These are phyloP conservation scores for Coleophora flavipennella DNA, from an alignment of 2,888 invertebrate species.

Conservation along the genomic window DNA sequence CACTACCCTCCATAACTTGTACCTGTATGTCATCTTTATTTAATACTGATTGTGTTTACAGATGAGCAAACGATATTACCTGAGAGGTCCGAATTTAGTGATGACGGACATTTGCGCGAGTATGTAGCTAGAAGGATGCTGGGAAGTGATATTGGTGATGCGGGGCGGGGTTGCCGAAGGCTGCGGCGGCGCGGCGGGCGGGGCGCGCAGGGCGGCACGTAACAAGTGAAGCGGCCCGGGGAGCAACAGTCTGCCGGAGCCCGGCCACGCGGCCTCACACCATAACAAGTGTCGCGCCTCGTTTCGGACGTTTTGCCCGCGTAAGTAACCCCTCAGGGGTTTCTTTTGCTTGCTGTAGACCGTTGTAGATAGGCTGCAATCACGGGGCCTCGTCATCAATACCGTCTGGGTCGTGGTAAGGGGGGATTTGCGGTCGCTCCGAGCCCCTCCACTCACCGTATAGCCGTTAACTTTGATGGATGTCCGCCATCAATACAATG, in stretches of 20 bases:
- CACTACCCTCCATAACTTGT: too few species aligned
- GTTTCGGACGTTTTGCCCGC: constrained; percentile 35
- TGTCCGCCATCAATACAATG: constrained; percentile 34
- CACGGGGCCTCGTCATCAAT: constrained; percentile 10
- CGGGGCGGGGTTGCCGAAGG: constrained; percentile 46
- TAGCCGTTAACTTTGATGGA: constrained; percentile 33
- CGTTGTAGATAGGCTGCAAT: constrained; percentile 20
- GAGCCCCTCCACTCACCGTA: constrained; percentile 14
- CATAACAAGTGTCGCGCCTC: constrained; percentile 41
- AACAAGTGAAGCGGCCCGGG: constrained; percentile 71
- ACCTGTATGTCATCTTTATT: too few species aligned
- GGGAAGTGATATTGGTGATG: constrained; percentile 59
- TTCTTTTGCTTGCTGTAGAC: constrained; percentile 34
- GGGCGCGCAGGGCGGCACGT: constrained; percentile 41
- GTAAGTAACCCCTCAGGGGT: constrained; percentile 52
- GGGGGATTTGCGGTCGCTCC: constrained; percentile 10
- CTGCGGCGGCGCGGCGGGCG: constrained; percentile 26
- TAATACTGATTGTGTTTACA: background rate
- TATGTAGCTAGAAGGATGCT: constrained; percentile 50
- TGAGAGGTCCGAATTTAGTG: constrained; percentile 19
- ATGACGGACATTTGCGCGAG: constrained; percentile 22
- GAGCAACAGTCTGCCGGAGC: constrained; percentile 73
- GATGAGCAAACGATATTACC: constrained; percentile 11
- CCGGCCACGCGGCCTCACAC: constrained; percentile 66
- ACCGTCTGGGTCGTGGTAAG: constrained; percentile 8